These are phyloP conservation scores for Notiomystis cincta DNA, from an alignment of 2,113 vertebrate species.

Conservation along the genomic window DNA sequence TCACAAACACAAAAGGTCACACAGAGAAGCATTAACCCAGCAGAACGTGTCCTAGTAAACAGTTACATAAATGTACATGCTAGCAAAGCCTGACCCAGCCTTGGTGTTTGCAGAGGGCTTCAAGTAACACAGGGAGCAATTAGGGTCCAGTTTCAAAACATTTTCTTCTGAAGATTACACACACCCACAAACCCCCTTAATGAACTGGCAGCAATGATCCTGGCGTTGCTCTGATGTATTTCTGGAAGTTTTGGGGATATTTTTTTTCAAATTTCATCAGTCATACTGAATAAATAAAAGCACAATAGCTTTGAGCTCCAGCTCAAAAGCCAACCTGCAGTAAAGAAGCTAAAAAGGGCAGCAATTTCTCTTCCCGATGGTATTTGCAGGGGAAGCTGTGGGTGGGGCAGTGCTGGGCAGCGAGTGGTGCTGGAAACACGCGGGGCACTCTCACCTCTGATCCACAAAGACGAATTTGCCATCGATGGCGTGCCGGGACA, in stretches of 20 bases:
- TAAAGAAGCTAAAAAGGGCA: not conserved
- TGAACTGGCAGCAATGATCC: not conserved
- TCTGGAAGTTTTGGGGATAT: not conserved
- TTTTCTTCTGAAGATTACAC: not conserved
- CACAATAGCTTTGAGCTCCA: not conserved
- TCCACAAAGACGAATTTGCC: slow-evolving; percentile 99
- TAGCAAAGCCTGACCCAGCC: not conserved
- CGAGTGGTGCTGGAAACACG: not conserved
- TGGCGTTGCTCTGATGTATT: not conserved
- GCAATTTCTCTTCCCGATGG: not conserved
- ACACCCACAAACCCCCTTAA: not conserved
- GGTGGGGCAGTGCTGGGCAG: not conserved
- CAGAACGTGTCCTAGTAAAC: not conserved
- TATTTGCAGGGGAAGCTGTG: not conserved
- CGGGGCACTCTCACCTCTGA: slow-evolving; percentile 85
- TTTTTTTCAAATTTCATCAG: not conserved
- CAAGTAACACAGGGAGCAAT: not conserved
- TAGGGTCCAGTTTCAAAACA: not conserved
- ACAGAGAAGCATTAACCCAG: not conserved
- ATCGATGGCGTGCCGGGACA: slow-evolving; percentile 95
- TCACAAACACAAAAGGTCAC: not conserved
- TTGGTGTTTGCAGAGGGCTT: not conserved
- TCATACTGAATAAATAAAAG: not conserved
- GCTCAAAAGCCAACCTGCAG: not conserved
- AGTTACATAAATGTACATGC: not conserved